These are phyloP conservation scores for Papilio xuthus DNA, from an alignment of 1,140 invertebrate species.

Conservation along the genomic window DNA sequence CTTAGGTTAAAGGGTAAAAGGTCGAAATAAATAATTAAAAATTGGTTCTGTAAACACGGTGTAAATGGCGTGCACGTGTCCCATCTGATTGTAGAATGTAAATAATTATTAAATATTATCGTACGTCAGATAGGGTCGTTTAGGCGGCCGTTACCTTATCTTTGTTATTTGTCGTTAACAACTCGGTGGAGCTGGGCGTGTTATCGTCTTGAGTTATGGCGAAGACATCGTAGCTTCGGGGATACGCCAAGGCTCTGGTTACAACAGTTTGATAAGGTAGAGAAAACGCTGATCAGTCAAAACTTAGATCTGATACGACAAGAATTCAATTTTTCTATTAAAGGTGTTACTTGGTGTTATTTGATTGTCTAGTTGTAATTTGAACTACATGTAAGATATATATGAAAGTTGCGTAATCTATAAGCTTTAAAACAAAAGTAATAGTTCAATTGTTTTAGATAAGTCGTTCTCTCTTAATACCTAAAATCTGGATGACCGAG, in stretches of 20 bases:
- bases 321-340: slow-evolving; percentile 28
- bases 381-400: no score
- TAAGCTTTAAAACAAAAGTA: no score
- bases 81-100: slow-evolving; percentile 64
- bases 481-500: no score
- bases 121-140: slow-evolving; percentile 74
- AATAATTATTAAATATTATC: slow-evolving; percentile 81
- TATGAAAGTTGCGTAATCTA: no score
- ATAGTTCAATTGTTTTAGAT: no score
- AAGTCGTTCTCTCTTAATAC: no score
- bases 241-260: slow-evolving; percentile 57
- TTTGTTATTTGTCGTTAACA: slow-evolving; percentile 77
- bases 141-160: slow-evolving; percentile 76
- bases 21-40: slow-evolving; percentile 34
- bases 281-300: slow-evolving; percentile 33
- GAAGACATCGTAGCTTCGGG: slow-evolving; percentile 49
- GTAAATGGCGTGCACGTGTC: slow-evolving; percentile 49
- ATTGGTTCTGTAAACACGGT: slow-evolving; percentile 44
- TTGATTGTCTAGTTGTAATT: no score
- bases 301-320: slow-evolving; percentile 37
- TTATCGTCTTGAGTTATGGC: slow-evolving; percentile 77
- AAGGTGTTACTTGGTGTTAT: background rate
- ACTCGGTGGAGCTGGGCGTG: slow-evolving; percentile 60
- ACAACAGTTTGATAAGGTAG: slow-evolving; percentile 44
- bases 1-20: slow-evolving; percentile 21